Base-by-base conservation (phyloP, 2,113 vertebrate genomes). In the Odontesthes bonariensis region DNA sequence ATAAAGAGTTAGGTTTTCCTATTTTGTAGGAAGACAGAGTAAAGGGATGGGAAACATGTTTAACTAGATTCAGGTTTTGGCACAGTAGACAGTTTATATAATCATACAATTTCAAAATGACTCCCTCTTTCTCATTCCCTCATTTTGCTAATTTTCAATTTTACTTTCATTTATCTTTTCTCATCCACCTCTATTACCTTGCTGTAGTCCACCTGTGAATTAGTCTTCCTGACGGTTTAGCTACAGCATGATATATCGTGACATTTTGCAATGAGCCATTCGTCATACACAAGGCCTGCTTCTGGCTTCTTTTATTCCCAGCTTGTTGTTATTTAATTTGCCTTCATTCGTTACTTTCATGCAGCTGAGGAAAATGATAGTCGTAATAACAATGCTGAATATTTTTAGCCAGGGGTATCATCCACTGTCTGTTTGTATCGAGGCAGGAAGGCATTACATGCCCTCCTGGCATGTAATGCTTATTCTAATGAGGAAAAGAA, bases 181-280 rank as follows among this genome's bases (percentile, higher is more conserved):
- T 68, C 53, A 52, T 69, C 66, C 75, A 61, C 58, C 58, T 77
- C 67, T 66, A n/a, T 81, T 82, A 68, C 78, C 68, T 70, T 1
- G 74, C 67, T 47, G 75, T 32, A 46, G 40, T 82, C 71, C 81
- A 88, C 77, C 76, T 85, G 79, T 72, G 70, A 82, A 83, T 82
- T 77, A 76, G 63, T 89, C 83, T 83, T 72, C 47, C 20, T 75
- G 82, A 52, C 53, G 82, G 77, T 86, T 84, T 73, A 52, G 77
- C 82, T n/a, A 64, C 77, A 27, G 49, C 47, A 11, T 88, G 86
- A 91, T 88, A 40, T 81, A 88, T 89, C 80, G 75, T 87, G 87
- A 91, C 87, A 88, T 85, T 91, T 90, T 82, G 74, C 46, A 73
- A 63, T 62, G 75, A 88, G 75, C 63, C 63, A 86, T 89, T 90